Evolutionary conservation across 2,113 vertebrate genomes (phyloP).

Genomic region (Cariama cristata): DNA sequence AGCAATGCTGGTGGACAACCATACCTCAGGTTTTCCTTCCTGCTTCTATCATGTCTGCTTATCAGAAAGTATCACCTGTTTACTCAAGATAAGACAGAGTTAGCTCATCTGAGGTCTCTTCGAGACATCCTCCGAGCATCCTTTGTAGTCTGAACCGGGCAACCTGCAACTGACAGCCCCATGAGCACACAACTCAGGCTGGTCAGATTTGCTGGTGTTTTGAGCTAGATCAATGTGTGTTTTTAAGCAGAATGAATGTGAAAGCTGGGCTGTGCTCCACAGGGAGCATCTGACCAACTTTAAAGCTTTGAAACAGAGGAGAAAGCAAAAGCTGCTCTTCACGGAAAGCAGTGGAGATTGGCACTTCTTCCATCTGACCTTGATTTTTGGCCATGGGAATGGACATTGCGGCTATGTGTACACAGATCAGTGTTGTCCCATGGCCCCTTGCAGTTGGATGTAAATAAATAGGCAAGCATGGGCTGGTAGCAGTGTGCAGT

Average conservation of each 20-base stretch:
- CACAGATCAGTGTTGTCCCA: neutral
- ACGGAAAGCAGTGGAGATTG: neutral
- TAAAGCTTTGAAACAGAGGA: neutral
- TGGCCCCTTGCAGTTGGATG: neutral
- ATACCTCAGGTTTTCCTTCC: constrained; percentile 53
- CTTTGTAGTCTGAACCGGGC: neutral
- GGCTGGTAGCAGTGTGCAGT: neutral
- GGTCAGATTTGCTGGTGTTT: neutral
- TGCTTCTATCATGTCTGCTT: constrained; percentile 13
- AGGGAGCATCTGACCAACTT: neutral
- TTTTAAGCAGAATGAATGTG: neutral
- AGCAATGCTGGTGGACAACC: neutral
- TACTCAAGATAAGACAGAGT: neutral
- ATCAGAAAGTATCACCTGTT: constrained; percentile 39
- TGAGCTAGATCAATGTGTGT: neutral
- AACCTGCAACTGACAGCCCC: neutral
- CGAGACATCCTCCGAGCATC: neutral
- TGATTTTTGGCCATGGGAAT: neutral
- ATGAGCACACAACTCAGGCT: neutral
- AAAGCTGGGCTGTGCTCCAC: neutral
- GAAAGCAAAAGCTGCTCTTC: neutral
- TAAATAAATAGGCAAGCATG: neutral
- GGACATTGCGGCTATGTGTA: neutral
- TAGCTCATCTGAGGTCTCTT: neutral
- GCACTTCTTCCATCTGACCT: neutral